These are phyloP conservation scores for Nasonia longicornis DNA, from an alignment of 1,140 invertebrate species.

Conservation along the genomic window DNA sequence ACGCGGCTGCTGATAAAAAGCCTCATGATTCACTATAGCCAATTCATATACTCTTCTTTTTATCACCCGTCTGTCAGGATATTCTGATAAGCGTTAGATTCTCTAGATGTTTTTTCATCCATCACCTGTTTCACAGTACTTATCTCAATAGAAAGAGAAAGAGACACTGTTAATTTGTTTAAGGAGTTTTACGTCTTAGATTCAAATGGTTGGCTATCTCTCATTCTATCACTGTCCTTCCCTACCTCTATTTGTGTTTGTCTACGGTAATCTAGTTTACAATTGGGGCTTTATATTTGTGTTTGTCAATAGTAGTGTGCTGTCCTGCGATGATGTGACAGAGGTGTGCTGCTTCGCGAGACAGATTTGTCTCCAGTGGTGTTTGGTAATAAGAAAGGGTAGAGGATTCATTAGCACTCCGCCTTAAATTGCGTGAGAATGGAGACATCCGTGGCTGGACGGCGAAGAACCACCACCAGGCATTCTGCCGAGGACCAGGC, in stretches of 20 bases:
- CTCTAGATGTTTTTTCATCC: background rate
- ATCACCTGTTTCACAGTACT: background rate
- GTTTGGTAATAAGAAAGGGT: slow-evolving; percentile 31
- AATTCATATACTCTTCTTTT: background rate
- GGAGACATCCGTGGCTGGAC: slow-evolving; percentile 76
- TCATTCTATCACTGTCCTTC: slow-evolving; percentile 23
- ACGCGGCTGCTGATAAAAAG: background rate
- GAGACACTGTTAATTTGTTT: background rate
- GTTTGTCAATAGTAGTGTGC: slow-evolving; percentile 37
- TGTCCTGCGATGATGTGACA: slow-evolving; percentile 41
- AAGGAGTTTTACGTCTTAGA: background rate
- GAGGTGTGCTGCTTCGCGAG: slow-evolving; percentile 13
- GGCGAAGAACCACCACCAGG: slow-evolving; percentile 78
- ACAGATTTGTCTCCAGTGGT: slow-evolving; percentile 24
- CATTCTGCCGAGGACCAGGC: slow-evolving; percentile 89
- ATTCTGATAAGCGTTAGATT: background rate
- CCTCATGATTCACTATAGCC: background rate
- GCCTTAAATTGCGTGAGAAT: slow-evolving; percentile 58
- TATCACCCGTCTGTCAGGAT: background rate
- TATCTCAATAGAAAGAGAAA: background rate
- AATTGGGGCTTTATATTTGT: slow-evolving; percentile 41
- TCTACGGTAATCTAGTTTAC: slow-evolving; percentile 34
- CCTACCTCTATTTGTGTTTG: slow-evolving; percentile 10
- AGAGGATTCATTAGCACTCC: slow-evolving; percentile 37
- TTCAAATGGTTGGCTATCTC: background rate